phyloP scores from a whole-genome alignment of 2,888 invertebrate genomes.

The Ophraella communa region DNA sequence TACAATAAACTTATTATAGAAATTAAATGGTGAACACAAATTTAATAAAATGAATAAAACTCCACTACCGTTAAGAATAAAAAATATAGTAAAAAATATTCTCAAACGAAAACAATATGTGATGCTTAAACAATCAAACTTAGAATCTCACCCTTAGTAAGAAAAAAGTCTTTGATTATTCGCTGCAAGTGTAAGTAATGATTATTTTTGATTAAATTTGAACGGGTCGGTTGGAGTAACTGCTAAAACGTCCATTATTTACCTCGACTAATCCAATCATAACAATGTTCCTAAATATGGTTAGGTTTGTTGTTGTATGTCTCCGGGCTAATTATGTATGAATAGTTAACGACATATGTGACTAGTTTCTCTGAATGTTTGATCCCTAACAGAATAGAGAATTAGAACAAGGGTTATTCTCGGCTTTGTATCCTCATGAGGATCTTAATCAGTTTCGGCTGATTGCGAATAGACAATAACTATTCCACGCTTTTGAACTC shows the following conservation, averaged over 20 bases:
- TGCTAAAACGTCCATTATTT: constrained; percentile 13
- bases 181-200: no score
- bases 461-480: constrained; percentile 30
- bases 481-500: constrained; percentile 19
- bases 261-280: constrained; percentile 15
- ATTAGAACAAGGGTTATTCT: constrained; percentile 35
- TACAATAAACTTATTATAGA: no score
- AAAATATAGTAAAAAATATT: no score
- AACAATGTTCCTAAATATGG: constrained; percentile 17
- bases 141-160: no score
- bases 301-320: constrained; percentile 24
- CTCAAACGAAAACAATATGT: no score
- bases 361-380: constrained; percentile 35
- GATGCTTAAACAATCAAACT: no score
- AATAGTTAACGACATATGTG: constrained; percentile 31
- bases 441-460: constrained; percentile 28
- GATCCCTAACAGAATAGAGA: constrained; percentile 35
- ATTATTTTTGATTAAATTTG: no score
- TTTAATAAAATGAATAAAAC: no score
- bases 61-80: no score
- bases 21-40: no score
- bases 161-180: no score
- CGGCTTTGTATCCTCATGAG: constrained; percentile 27
- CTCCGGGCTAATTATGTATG: constrained; percentile 30
- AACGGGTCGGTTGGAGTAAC: not conserved